phyloP scores from a whole-genome alignment of 1,140 invertebrate species.

The Nephotettix cincticeps region DNA sequence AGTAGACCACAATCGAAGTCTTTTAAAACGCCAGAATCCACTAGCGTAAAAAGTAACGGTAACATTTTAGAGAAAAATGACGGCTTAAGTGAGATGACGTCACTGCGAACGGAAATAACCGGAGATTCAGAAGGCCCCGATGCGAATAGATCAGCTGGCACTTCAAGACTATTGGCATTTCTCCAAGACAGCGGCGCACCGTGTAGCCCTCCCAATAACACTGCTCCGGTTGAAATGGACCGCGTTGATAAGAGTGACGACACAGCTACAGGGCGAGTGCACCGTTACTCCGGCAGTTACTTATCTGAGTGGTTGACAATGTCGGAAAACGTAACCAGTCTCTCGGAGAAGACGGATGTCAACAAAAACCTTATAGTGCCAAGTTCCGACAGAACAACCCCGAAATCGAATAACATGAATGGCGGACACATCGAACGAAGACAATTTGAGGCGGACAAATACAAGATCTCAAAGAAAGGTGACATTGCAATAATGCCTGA shows the following conservation, averaged over 20 bases:
- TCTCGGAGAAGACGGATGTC: background rate
- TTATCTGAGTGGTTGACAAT: conserved; percentile 24
- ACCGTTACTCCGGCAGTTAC: conserved; percentile 12
- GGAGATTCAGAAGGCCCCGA: conserved; percentile 6
- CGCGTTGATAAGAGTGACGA: conserved; percentile 28
- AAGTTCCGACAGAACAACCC: too few relatives aligned
- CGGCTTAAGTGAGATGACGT: conserved; percentile 20
- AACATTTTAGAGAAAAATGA: background rate
- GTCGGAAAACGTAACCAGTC: background rate
- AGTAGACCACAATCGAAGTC: background rate
- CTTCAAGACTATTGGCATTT: conserved; percentile 52
- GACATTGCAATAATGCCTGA: conserved; percentile 32
- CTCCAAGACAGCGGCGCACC: conserved; percentile 51
- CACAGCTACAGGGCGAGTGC: conserved; percentile 24
- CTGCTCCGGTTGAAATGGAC: background rate
- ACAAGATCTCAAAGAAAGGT: conserved; percentile 35
- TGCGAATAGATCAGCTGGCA: conserved; percentile 19
- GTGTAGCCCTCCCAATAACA: conserved; percentile 1
- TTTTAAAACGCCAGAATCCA: background rate
- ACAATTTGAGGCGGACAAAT: conserved; percentile 35
- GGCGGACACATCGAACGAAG: background rate
- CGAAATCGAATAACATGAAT: too few relatives aligned
- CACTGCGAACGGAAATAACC: conserved; percentile 26
- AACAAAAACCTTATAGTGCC: background rate
- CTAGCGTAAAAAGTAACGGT: background rate